These are phyloP conservation scores for Tinamus guttatus DNA, from an alignment of 2,113 vertebrate species.

Conservation along the genomic window DNA sequence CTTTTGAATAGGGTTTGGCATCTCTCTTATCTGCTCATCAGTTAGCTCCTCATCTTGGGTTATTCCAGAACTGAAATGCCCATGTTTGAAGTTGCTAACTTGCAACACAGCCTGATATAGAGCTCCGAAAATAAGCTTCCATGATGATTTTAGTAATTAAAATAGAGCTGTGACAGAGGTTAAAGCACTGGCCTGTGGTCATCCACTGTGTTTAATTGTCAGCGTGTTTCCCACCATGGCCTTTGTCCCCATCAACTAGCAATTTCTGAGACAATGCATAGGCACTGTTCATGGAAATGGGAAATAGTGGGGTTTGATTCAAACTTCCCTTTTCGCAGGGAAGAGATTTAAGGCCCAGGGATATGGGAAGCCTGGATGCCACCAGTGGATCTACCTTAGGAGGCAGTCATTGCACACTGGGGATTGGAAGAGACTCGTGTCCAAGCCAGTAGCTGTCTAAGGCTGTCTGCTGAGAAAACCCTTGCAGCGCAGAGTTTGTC, in stretches of 20 bases:
- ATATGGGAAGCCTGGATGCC: not conserved
- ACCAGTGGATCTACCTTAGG: not conserved
- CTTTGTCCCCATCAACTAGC: not conserved
- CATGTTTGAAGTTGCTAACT: not conserved
- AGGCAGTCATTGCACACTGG: not conserved
- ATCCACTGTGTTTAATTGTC: not conserved
- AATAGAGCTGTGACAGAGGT: not conserved
- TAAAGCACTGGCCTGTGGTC: not conserved
- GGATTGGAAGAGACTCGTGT: too few species aligned
- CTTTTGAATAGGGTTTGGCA: not conserved
- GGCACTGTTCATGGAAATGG: not conserved
- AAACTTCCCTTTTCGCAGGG: not conserved
- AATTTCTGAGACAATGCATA: not conserved
- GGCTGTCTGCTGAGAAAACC: not conserved
- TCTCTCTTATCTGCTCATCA: not conserved
- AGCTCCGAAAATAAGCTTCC: not conserved
- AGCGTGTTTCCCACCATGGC: not conserved
- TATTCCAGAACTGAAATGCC: not conserved
- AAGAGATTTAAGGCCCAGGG: not conserved
- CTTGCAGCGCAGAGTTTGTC: not conserved
- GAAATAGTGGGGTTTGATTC: not conserved
- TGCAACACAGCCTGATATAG: not conserved
- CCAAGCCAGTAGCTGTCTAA: too few species aligned
- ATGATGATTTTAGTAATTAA: not conserved
- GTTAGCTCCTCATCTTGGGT: not conserved